Evolutionary conservation across 2,888 invertebrate genomes (phyloP), one percentile per base, ranked within the genome.

Genomic region (Dysmachus trigonus): DNA sequence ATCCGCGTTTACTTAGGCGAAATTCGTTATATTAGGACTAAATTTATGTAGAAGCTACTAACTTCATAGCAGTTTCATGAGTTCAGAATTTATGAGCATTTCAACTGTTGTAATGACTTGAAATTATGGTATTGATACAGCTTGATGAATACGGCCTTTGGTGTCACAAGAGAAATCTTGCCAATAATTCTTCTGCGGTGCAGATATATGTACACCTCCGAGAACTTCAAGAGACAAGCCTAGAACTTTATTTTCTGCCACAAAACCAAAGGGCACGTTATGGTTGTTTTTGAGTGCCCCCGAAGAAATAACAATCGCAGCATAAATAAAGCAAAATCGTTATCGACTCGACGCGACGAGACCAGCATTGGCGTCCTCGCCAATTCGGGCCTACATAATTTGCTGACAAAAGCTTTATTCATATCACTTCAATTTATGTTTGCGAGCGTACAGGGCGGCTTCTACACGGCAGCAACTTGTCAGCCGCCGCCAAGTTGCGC

Each of bases 391-490:
- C 62, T 62, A 62, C 62, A 62, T 62, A 62, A 62, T 62, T 62
- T 62, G 62, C 62, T 62, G 62, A 62, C 62, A 62, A 62, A 62
- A 62, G 62, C 62, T 62, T 62, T 62, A 62, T 62, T 62, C 62
- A 62, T 62, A 62, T 62, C 62, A 62, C 62, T 27, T 62, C 62
- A 27, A 62, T 62, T 62, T 62, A 62, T 62, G 62, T 62, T 62
- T 62, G 22, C 13, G 18, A 53, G 22, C 62, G 62, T 3, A 2
- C 62, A 15, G 62, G 62, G 62, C 62, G 35, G 35, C 73, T 35
- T 35, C 73, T 15, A 33, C 73, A 31, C 73, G 73, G 73, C 79
- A 51, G 79, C 38, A 51, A 79, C 79, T 79, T 47, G 79, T 51
- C 79, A 79, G 47, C 30, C 18, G 51, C 33, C 15, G 41, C 33